A percentile compares a stretch with the other conserved stretches of the same genome.
phyloP scores from a whole-genome alignment of 2,888 invertebrate species.

The Eilema caniola region DNA sequence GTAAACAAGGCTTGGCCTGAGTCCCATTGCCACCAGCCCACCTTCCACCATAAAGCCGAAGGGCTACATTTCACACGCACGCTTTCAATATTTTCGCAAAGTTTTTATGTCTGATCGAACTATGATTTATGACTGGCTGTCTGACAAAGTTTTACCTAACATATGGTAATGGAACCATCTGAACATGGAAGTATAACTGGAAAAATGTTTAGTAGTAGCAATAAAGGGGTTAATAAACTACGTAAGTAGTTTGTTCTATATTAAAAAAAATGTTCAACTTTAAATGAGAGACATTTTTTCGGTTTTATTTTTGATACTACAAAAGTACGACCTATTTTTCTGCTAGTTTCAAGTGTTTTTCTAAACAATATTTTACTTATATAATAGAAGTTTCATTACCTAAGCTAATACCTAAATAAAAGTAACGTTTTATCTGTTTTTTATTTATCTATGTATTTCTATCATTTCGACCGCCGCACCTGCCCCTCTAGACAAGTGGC shows the following conservation, averaged over 20 bases:
- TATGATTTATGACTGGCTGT: conserved; percentile 28
- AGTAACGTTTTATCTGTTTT: no score
- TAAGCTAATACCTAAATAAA: no score
- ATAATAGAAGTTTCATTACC: no score
- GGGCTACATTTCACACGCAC: conserved; percentile 38
- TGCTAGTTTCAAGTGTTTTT: no score
- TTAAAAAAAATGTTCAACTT: neutral
- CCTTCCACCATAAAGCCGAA: conserved; percentile 46
- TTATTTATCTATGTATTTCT: no score
- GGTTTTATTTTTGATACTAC: no score
- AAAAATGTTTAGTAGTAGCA: neutral
- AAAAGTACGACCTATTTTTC: no score
- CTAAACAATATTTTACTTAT: no score
- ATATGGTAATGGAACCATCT: neutral
- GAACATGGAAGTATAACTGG: neutral
- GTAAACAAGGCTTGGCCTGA: conserved; percentile 45
- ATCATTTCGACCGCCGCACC: no score
- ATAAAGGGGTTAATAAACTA: neutral
- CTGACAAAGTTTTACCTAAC: neutral
- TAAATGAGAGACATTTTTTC: no score
- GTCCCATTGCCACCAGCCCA: conserved; percentile 29
- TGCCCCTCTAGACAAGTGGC: no score
- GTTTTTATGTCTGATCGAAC: conserved; percentile 30
- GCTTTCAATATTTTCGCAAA: conserved; percentile 44
- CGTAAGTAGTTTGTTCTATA: neutral